Conservation (phyloP, 2,797 vertebrate species). For the Karalla daura region DNA sequence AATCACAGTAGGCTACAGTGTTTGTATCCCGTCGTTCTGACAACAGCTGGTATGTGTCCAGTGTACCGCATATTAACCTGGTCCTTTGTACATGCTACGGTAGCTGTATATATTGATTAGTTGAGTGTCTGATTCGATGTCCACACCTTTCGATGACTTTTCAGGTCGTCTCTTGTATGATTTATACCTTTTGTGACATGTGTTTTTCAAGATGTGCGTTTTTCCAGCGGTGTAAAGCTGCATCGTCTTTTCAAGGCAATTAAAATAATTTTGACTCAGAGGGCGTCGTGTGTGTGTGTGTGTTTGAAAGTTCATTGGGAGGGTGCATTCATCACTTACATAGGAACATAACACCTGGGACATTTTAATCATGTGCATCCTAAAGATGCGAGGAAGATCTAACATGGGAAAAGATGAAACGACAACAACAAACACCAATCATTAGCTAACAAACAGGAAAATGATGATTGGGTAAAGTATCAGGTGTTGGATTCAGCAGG, state of each 20-base stretch:
- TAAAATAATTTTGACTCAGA: constrained; percentile 68
- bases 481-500: too few species aligned
- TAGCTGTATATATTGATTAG: constrained; percentile 72
- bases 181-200: constrained; percentile 72
- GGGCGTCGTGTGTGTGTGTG: neutral
- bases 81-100: constrained; percentile 69
- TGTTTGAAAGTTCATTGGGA: constrained; percentile 16
- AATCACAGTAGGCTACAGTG: constrained; percentile 35
- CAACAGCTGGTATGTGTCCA: constrained; percentile 57
- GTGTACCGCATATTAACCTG: constrained; percentile 62
- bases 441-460: neutral
- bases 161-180: constrained; percentile 65
- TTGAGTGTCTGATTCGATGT: constrained; percentile 66
- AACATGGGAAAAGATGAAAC: too few species aligned
- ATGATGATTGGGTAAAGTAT: too few species aligned
- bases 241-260: constrained; percentile 71
- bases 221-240: constrained; percentile 63
- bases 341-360: too few species aligned
- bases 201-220: constrained; percentile 69
- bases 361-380: too few species aligned
- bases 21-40: constrained; percentile 44
- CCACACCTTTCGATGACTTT: constrained; percentile 66
- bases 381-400: too few species aligned
- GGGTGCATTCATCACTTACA: too few species aligned
- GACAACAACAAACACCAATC: too few species aligned